Percentiles rank a stretch among this genome's conserved stretches.
These are phyloP conservation scores for Hofmannophila pseudospretella DNA, from an alignment of 2,888 invertebrate genomes.

Conservation along the genomic window DNA sequence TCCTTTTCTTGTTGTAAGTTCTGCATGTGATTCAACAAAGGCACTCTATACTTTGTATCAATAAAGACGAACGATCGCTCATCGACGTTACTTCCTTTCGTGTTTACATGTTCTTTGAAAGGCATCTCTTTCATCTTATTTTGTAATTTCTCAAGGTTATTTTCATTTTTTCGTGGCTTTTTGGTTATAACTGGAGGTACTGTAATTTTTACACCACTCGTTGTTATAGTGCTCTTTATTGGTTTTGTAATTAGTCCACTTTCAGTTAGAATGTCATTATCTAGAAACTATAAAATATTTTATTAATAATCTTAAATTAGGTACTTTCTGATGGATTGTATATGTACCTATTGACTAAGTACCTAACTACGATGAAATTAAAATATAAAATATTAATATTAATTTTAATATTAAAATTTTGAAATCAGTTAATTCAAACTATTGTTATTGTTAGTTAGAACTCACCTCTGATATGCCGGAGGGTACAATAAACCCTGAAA, in stretches of 20 bases:
- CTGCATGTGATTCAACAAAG: conserved; percentile 11
- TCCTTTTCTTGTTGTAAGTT: background rate
- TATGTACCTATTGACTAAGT: no score
- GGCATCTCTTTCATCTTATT: conserved; percentile 27
- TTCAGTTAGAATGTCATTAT: background rate
- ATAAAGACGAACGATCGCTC: conserved; percentile 54
- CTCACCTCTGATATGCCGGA: conserved; percentile 41
- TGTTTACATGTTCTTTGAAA: conserved; percentile 32
- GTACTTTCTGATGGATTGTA: no score
- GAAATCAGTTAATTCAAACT: no score
- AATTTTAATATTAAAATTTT: no score
- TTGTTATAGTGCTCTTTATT: background rate
- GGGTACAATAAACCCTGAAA: conserved; percentile 43
- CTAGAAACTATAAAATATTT: background rate
- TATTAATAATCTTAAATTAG: no score
- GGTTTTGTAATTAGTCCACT: conserved; percentile 2
- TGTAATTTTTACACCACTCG: no score
- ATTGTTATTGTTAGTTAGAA: no score
- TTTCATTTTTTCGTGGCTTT: background rate
- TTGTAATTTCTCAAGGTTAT: conserved; percentile 12
- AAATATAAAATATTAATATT: no score
- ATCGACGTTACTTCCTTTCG: conserved; percentile 35
- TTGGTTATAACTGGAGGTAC: background rate
- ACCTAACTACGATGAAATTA: no score
- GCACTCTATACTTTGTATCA: conserved; percentile 38